Base-by-base conservation (phyloP, 2,113 vertebrate genomes). In the Myxocyprinus asiaticus region DNA sequence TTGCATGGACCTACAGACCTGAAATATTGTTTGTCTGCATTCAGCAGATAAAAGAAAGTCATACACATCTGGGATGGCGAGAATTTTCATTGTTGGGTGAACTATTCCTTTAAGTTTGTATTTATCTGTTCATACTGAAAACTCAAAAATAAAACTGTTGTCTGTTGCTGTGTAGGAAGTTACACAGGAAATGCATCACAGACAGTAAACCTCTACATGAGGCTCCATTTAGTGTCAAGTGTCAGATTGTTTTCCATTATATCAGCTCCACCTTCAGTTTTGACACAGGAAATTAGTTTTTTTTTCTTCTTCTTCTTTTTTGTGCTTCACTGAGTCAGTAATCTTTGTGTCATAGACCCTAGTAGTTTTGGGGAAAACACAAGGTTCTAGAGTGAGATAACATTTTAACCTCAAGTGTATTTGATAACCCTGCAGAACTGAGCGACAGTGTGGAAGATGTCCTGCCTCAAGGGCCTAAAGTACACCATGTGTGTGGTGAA, bases 401-500 rank as follows among this genome's bases (percentile, higher is more conserved):
- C 8, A 0, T 8, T 68, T 61, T 48, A 58, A 61, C 63, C 17
- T 73, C 42, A 5, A 22, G 0, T 80, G 72, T 64, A 9, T 33
- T 9, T 61, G 22, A 51, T 79, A 6, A 68, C 63, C 22, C 74
- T 79, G 14, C 88, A 91, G 91, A 85, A 83, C 17, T 67, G 71
- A 83, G 53, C 59, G 9, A 80, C 17, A 22, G 7, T 7, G 17
- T 17, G 2, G 81, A 87, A 64, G 4, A 94, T 94, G 93, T 86
- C 91, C 8, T 94, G 93, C 84, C 91, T 94, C 62, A 93, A 90
- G 87, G 93, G 90, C 82, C 81, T 94, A 9, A 93, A 94, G 84
- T 87, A 90, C 88, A 92, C 89, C 76, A 93, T 94, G 92, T 93
- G 92, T 88, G 78, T 79, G n/a, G 87, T 91, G 85, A 94, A 94